These are phyloP conservation scores for Helogale parvula DNA, from an alignment of 2,113 vertebrate genomes.

Conservation along the genomic window DNA sequence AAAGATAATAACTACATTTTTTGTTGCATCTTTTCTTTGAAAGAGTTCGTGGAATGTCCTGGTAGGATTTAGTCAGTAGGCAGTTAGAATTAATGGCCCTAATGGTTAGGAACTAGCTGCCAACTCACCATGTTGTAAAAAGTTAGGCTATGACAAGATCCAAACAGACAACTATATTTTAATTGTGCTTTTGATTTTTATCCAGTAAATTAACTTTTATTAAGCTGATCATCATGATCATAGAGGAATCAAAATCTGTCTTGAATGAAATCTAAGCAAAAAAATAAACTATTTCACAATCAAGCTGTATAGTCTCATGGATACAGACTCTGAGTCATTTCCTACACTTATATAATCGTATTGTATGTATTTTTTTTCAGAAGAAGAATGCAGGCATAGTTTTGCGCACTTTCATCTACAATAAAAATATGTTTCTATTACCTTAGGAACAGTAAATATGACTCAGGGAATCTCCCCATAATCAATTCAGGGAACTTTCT, in stretches of 20 bases:
- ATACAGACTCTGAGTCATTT: conserved; percentile 59
- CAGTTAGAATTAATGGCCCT: background rate
- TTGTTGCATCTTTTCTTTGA: background rate
- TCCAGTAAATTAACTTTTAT: background rate
- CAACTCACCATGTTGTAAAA: background rate
- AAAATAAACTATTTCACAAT: conserved; percentile 33
- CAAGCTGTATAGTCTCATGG: background rate
- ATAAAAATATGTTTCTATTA: conserved; percentile 32
- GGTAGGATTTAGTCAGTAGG: background rate
- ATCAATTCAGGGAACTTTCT: conserved; percentile 47
- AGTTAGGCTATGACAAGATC: background rate
- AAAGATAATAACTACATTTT: background rate
- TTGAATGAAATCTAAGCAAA: conserved; percentile 35
- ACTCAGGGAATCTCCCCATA: conserved; percentile 59
- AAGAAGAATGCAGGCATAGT: conserved; percentile 58
- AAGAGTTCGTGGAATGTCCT: background rate
- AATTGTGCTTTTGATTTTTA: conserved; percentile 18
- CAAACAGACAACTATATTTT: background rate
- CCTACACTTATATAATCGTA: conserved; percentile 45
- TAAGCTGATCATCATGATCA: background rate
- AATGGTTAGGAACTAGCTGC: background rate
- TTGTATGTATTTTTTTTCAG: conserved; percentile 35
- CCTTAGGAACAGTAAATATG: conserved; percentile 41
- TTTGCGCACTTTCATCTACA: conserved; percentile 45
- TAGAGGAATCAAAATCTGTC: background rate